Evolutionary conservation across 2,113 vertebrate species (phyloP).

Genomic region (Machaerirhynchus nigripectus): DNA sequence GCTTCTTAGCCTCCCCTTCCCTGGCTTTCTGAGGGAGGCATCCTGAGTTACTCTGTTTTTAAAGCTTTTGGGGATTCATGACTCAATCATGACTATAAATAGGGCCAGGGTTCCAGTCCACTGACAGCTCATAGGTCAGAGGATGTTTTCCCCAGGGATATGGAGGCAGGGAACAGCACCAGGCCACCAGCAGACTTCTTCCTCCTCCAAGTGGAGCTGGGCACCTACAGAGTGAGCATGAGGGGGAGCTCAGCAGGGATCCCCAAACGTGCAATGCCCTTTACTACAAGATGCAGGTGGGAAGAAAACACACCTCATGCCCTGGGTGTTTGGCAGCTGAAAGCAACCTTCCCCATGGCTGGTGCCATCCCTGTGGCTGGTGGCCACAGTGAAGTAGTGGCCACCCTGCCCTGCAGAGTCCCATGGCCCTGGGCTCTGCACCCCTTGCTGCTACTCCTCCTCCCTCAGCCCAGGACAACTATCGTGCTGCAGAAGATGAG

Average conservation of each 20-base stretch:
- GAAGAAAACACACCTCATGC: not conserved
- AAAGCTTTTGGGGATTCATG: not conserved
- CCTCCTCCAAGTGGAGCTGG: not conserved
- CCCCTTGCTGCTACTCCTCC: not conserved
- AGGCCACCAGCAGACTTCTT: not conserved
- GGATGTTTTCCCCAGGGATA: not conserved
- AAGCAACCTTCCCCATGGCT: not conserved
- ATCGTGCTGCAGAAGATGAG: slow-evolving; percentile 58
- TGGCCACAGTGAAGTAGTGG: not conserved
- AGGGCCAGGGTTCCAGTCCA: not conserved
- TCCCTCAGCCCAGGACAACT: not conserved
- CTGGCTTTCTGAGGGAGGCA: not conserved
- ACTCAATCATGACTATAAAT: not conserved
- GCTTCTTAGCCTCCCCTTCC: not conserved
- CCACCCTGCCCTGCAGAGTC: not conserved
- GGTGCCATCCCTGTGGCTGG: not conserved
- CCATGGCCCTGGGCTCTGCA: not conserved
- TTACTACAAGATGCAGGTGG: not conserved
- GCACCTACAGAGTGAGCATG: not conserved
- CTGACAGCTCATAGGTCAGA: not conserved
- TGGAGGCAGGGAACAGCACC: not conserved
- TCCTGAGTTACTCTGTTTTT: not conserved
- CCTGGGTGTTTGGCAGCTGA: not conserved
- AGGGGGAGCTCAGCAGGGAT: not conserved
- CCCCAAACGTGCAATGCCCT: not conserved